A percentile compares a stretch with the other conserved stretches of the same genome.
Conservation (phyloP, 2,888 invertebrate species). For the Euproctis similis region DNA sequence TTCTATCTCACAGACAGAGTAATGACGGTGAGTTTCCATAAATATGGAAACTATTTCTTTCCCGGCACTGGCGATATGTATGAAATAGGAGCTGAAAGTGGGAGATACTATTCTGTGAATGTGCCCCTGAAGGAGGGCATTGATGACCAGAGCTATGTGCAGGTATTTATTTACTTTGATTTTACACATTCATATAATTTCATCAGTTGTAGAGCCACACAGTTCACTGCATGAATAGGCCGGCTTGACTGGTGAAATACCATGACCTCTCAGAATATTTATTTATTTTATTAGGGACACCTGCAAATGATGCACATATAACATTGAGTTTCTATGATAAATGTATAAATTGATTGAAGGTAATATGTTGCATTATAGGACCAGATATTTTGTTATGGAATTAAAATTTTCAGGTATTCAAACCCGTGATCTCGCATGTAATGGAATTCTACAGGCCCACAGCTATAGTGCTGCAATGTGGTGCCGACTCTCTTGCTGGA, state of each 20-base stretch:
- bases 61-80: constrained; percentile 99
- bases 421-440: constrained; percentile 93
- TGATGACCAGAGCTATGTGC: constrained; percentile 93
- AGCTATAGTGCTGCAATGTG: constrained; percentile 97
- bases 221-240: too few relatives aligned
- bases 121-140: constrained; percentile 98
- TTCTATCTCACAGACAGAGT: constrained; percentile 97
- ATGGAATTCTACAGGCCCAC: constrained; percentile 98
- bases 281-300: too few relatives aligned
- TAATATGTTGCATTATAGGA: too few relatives aligned
- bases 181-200: too few relatives aligned
- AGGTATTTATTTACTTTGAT: constrained; percentile 58
- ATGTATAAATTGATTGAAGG: too few relatives aligned
- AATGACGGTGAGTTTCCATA: constrained; percentile 99
- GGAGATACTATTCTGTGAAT: constrained; percentile 97
- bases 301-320: too few relatives aligned
- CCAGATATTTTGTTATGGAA: too few relatives aligned
- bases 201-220: too few relatives aligned
- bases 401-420: constrained; percentile 86
- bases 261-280: too few relatives aligned
- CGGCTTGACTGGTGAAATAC: too few relatives aligned
- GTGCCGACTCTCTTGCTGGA: constrained; percentile 97
- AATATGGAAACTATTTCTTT: constrained; percentile 98
- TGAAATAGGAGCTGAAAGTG: constrained; percentile 96
- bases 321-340: too few relatives aligned